Evolutionary conservation across 2,797 vertebrate species (phyloP), one percentile per base, ranked within the genome.

Genomic region (Lerista edwardsae): DNA sequence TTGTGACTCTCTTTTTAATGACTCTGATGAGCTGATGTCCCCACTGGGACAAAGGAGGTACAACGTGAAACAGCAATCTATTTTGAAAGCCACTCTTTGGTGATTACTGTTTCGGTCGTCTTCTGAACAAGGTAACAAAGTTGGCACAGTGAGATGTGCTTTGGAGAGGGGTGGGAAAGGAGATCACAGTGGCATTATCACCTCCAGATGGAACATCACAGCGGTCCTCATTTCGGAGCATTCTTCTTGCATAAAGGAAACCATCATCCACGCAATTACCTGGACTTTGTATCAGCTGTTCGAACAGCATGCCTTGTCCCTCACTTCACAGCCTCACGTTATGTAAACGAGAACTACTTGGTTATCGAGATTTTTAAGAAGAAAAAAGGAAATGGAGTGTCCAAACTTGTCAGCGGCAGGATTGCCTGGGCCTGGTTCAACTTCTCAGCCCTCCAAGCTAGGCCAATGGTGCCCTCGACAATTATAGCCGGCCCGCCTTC

Each of bases 131-230:
- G 59, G 73, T 67, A 44, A 31, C 75, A 76, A 79, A 92, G 44
- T 21, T 73, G 71, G 39, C n/a, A 74, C 51, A 17, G 27, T 59
- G 12, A n/a, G 3, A 34, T 65, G 3, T n/a, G 47, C 36, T 80
- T 68, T 57, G 55, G 39, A 69, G 29, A 61, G 62, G 10, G 31
- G 41, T 31, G 29, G 84, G 79, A 80, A 83, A 64, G 74, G 23
- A 65, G n/a, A 36, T 47, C 59, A 78, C 81, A 39, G 44, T 73
- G 80, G 82, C 89, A 88, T 88, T 90, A 72, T 87, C 79, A 75
- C 6, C 75, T 77, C 64, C 44, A 79, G 84, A 76, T 23, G 67
- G 55, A 68, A 57, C 47, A 77, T 2, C 59, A 34, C 77, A 71
- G 79, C 82, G 87, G 71, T 75, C 81, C 64, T 79, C 86, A 87